phyloP scores from a whole-genome alignment of 2,888 invertebrate genomes.

The Drosophila neotestacea region DNA sequence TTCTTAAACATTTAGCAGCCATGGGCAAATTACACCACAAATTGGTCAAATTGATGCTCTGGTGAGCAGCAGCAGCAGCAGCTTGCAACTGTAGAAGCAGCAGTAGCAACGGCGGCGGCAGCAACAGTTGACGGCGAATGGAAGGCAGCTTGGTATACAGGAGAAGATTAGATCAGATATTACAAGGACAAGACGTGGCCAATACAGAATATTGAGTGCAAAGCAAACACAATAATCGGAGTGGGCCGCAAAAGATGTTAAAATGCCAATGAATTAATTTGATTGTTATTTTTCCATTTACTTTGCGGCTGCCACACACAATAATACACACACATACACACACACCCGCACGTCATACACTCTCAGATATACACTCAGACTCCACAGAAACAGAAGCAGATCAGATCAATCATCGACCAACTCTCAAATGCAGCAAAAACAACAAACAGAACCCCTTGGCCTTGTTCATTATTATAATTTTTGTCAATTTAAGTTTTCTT shows the following conservation, averaged over 20 bases:
- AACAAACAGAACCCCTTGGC: conserved; percentile 27
- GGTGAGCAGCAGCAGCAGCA: conserved; percentile 31
- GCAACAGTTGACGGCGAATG: conserved; percentile 14
- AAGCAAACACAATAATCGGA: conserved; percentile 23
- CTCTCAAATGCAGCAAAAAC: conserved; percentile 19
- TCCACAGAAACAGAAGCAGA: background rate
- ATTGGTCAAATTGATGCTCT: conserved; percentile 82
- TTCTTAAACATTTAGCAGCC: conserved; percentile 63
- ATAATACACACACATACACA: conserved; percentile 8
- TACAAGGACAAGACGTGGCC: conserved; percentile 31
- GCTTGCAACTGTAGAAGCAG: conserved; percentile 14
- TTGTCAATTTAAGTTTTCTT: conserved; percentile 42
- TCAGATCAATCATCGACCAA: conserved; percentile 13
- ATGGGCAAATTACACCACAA: conserved; percentile 83
- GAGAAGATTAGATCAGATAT: conserved; percentile 14
- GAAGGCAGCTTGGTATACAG: conserved; percentile 24
- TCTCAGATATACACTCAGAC: background rate
- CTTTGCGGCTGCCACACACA: conserved; percentile 38
- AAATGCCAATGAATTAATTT: conserved; percentile 38
- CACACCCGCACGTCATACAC: background rate
- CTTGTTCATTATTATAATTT: conserved; percentile 34
- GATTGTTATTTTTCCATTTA: conserved; percentile 53
- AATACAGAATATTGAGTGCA: conserved; percentile 26
- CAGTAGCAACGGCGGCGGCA: conserved; percentile 14
- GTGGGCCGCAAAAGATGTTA: conserved; percentile 29